phyloP scores from a whole-genome alignment of 2,888 invertebrate genomes.

The Gerris lacustris region DNA sequence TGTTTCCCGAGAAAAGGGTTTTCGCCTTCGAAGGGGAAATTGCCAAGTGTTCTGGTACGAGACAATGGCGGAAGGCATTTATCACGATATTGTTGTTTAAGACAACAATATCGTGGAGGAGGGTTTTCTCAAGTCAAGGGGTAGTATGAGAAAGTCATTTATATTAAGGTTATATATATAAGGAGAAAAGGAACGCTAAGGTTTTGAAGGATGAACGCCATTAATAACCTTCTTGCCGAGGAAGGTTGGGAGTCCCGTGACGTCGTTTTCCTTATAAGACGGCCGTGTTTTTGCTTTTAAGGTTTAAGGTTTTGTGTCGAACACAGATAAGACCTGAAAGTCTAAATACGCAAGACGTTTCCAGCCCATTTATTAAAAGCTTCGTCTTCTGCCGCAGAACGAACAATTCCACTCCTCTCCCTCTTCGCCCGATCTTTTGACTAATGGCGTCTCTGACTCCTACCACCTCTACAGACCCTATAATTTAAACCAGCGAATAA shows the following conservation, averaged over 20 bases:
- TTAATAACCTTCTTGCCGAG: not conserved
- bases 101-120: too few species aligned
- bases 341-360: constrained; percentile 19
- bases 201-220: not conserved
- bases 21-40: too few species aligned
- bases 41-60: too few species aligned
- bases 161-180: too few species aligned
- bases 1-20: too few species aligned
- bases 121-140: too few species aligned
- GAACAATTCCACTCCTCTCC: constrained; percentile 5
- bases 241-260: too few species aligned
- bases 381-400: not conserved
- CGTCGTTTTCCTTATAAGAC: not conserved
- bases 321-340: not conserved
- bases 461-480: constrained; percentile 8
- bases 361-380: constrained; percentile 30
- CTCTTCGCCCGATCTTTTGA: constrained; percentile 24
- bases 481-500: constrained; percentile 1
- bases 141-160: too few species aligned
- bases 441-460: constrained; percentile 22
- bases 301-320: constrained; percentile 1
- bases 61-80: too few species aligned
- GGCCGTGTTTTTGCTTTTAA: constrained; percentile 1
- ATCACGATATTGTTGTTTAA: too few species aligned
- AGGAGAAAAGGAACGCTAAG: too few species aligned